Base-by-base conservation (phyloP, 2,888 invertebrate species). In the Tillus elongatus region DNA sequence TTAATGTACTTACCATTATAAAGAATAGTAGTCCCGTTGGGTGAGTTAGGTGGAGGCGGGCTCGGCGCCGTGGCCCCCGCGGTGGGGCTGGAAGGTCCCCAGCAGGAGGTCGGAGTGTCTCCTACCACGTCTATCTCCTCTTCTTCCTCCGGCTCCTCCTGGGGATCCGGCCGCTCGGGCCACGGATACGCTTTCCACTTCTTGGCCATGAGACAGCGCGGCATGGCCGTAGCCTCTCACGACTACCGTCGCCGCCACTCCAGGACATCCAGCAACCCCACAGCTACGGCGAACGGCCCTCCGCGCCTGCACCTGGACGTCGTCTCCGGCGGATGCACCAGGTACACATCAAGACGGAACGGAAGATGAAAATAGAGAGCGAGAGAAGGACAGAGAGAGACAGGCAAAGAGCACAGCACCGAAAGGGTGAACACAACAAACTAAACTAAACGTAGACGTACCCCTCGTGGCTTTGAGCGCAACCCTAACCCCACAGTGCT, bases 151-250 rank as follows among this genome's bases (percentile, higher is more conserved):
- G 75, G 77, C 62, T 71, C 73, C 67, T 44, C 47, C 38, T 49
- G 49, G 38, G 58, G 56, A 38, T 62, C 61, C 46, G 43, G 40
- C 32, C 43, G 35, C 35, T 79, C 80, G 53, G 77, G 76, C 80
- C 82, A 82, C 50, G 81, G 79, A 63, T 81, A 81, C 67, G 79
- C 84, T 79, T 89, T 90, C 87, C 89, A 89, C 76, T 90, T 90
- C 73, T 90, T 90, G 61, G 90, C 89, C 88, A 90, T 90, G 69
- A 90, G 80, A 75, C 89, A 90, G 68, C 90, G 86, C 72, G 90
- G 90, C 90, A 90, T 90, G 68, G 72, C 76, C 71, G 24, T n/a
- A 19, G 24, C 24, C 24, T 8, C 24, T 19, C 6, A n/a, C 6
- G 6, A 6, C 6, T 19, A 6, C 24, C 69, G 63, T 68, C 69